Percentiles rank a stretch among this genome's conserved stretches.
Conservation (phyloP, 1,140 invertebrate genomes). For the Pteromalus puparum region DNA sequence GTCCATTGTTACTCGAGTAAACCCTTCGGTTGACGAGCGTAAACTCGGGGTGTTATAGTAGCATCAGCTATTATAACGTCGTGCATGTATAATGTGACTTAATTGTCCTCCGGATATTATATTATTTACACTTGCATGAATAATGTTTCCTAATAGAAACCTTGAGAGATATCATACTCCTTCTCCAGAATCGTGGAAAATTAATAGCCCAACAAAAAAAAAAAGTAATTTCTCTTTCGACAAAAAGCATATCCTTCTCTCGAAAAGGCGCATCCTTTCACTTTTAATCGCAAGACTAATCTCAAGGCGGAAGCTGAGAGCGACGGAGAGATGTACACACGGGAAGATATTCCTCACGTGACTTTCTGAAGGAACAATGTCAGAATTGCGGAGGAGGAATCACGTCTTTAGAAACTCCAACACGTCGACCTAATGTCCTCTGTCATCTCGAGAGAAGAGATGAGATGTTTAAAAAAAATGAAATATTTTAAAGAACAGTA, state of each 20-base stretch:
- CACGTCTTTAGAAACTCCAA: neutral
- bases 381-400: neutral
- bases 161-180: neutral
- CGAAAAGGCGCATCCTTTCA: constrained; percentile 33
- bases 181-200: too few species aligned
- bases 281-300: constrained; percentile 42
- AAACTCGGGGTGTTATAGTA: neutral
- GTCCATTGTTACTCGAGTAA: neutral
- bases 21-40: neutral
- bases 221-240: too few species aligned
- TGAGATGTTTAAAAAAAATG: neutral
- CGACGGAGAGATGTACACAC: too few species aligned
- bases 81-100: neutral
- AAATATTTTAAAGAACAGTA: neutral
- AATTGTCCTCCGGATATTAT: neutral
- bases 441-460: too few species aligned
- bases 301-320: constrained; percentile 14
- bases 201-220: too few species aligned
- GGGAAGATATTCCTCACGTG: neutral
- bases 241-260: too few species aligned
- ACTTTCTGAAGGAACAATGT: constrained; percentile 28
- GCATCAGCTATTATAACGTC: too few species aligned
- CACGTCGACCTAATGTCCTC: neutral
- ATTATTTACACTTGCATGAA: neutral
- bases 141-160: neutral